Conservation (phyloP, 2,888 invertebrate species). For the Mimachlamys varia region DNA sequence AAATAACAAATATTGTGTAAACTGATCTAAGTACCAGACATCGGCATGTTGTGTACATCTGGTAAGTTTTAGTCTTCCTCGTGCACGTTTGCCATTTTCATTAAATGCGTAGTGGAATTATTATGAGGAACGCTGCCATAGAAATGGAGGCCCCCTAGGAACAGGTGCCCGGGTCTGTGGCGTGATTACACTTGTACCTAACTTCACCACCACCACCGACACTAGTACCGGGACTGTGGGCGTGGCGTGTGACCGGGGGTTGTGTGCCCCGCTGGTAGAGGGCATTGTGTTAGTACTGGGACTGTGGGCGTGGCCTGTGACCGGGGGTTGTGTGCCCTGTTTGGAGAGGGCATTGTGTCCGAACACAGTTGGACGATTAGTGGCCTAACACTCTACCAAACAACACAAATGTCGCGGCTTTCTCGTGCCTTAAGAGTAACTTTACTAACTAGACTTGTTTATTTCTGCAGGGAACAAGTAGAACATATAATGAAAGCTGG, state of each 20-base stretch:
- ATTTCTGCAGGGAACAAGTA: not conserved
- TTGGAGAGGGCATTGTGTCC: not conserved
- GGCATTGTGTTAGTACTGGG: not conserved
- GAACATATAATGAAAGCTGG: constrained; percentile 29
- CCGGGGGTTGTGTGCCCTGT: not conserved
- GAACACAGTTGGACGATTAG: not conserved
- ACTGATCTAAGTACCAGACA: not conserved
- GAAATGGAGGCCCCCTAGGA: not conserved
- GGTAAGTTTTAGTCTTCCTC: not conserved
- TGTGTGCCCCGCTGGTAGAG: not conserved
- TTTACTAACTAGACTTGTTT: not conserved
- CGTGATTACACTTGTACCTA: constrained; percentile 1
- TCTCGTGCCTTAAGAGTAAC: not conserved
- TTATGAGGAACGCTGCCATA: not conserved
- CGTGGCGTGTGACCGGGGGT: constrained; percentile 11
- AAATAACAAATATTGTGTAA: not conserved
- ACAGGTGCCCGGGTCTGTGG: not conserved
- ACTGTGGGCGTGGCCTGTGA: not conserved
- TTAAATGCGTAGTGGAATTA: constrained; percentile 16
- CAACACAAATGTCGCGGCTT: constrained; percentile 3
- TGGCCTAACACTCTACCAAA: not conserved
- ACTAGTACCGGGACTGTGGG: not conserved
- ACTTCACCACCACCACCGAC: not conserved
- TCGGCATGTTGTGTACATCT: not conserved
- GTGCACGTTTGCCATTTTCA: not conserved